Evolutionary conservation across 1,140 invertebrate genomes (phyloP), one percentile per base, ranked within the genome.

Genomic region (Ladona fulva): DNA sequence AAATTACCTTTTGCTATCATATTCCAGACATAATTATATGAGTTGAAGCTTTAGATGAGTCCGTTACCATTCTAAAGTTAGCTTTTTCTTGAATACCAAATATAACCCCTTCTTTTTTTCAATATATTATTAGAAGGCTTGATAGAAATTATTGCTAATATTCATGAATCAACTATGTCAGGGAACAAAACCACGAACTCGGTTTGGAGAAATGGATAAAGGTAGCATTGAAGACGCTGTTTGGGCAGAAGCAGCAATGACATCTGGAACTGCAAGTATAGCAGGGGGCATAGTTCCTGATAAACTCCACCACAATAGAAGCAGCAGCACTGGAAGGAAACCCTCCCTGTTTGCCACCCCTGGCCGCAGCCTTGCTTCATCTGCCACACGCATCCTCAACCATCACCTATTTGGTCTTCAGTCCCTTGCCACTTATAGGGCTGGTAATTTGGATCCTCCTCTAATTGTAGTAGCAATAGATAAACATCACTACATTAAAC

Each of bases 361-460:
- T 66, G 52, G 52, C 14, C 90, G 89, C 84, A 89, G 90, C 81
- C 84, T 93, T 79, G 90, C 89, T 80, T 91, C 91, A 78, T 84
- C 83, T 25, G 91, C 91, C 77, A 91, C 91, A 74, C 88, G 91
- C 79, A 87, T 92, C 77, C 90, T 93, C 82, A 92, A 92, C 85
- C 91, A 92, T 81, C 91, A 92, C 86, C 86, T 93, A 79, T 92
- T 92, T 83, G 90, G 91, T 77, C 84, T 89, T 24, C 88, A 89
- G 80, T 87, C 87, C 81, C 84, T 87, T 77, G 86, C 86, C 81
- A 85, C 87, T 81, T 82, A 86, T 44, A 87, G 84, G 81, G 83
- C 86, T 84, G 87, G 87, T 88, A 80, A 79, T 76, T 37, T 77
- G 22, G 11, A 1, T n/a, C 19, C 42, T 24, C 79, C 29, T 76